Evolutionary conservation across 2,113 vertebrate genomes (phyloP).

Genomic region (Zootoca vivipara): DNA sequence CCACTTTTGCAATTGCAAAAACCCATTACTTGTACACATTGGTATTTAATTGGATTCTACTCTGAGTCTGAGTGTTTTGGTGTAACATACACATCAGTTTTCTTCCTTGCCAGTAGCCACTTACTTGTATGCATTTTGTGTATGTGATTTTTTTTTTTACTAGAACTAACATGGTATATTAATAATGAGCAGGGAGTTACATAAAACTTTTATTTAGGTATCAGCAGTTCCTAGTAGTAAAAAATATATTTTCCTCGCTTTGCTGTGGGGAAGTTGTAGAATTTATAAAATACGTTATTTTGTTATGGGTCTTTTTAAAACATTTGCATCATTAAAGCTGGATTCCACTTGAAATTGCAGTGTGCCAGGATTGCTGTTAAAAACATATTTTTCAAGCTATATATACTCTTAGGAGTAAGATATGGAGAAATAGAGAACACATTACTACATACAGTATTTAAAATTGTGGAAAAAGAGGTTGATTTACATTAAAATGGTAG

Average conservation of each 20-base stretch:
- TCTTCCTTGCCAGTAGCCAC: background rate
- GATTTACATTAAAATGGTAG: background rate
- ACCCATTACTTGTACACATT: background rate
- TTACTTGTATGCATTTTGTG: background rate
- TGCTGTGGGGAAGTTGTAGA: background rate
- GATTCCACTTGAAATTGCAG: background rate
- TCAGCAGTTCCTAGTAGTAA: background rate
- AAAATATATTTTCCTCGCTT: background rate
- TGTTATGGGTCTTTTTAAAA: background rate
- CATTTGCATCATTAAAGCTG: constrained; percentile 35
- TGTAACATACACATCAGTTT: background rate
- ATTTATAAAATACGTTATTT: constrained; percentile 46
- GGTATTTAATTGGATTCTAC: background rate
- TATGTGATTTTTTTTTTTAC: background rate
- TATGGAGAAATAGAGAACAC: constrained; percentile 34
- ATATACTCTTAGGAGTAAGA: background rate
- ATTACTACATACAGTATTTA: constrained; percentile 13
- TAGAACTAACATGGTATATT: background rate
- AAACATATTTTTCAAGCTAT: background rate
- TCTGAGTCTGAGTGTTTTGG: background rate
- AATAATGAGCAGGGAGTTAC: background rate
- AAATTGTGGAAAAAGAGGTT: background rate
- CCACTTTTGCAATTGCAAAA: background rate
- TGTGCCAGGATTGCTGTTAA: constrained; percentile 38
- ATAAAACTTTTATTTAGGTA: background rate